phyloP scores from a whole-genome alignment of 2,113 vertebrate species.

The Thinocorus orbignyianus region DNA sequence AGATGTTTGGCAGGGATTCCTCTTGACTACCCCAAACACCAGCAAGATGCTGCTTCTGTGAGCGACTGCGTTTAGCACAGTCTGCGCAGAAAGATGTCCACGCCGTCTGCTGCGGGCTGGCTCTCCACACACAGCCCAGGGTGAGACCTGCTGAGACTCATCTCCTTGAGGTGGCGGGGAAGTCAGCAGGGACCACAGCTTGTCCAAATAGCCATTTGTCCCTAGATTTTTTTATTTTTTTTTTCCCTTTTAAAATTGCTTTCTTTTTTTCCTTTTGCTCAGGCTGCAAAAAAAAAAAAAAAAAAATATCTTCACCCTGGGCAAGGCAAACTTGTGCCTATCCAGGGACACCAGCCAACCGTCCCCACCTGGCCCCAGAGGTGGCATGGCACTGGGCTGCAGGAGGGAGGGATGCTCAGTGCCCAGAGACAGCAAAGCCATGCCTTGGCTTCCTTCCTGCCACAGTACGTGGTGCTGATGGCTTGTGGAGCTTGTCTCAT shows the following conservation, averaged over 20 bases:
- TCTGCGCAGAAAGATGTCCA: not conserved
- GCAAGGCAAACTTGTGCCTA: not conserved
- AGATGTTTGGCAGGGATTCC: not conserved
- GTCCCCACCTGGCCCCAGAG: accelerated
- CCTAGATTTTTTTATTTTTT: not conserved
- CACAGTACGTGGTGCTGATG: not conserved
- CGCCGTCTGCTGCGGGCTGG: not conserved
- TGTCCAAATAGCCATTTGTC: not conserved
- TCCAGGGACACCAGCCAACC: not conserved
- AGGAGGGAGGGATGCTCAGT: not conserved
- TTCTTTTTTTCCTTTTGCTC: not conserved
- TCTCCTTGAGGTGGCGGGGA: not conserved
- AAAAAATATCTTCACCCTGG: not conserved
- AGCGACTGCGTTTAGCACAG: not conserved
- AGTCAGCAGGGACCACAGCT: too few relatives aligned
- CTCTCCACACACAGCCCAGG: not conserved
- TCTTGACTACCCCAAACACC: not conserved
- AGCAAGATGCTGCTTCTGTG: not conserved
- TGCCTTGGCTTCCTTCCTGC: not conserved
- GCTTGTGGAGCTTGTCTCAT: not conserved
- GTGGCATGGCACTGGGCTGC: not conserved
- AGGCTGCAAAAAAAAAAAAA: not conserved
- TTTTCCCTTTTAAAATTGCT: not conserved
- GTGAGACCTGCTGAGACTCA: not conserved
- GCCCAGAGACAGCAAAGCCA: not conserved